Conservation (phyloP, 2,797 vertebrate species). For the Falco biarmicus region DNA sequence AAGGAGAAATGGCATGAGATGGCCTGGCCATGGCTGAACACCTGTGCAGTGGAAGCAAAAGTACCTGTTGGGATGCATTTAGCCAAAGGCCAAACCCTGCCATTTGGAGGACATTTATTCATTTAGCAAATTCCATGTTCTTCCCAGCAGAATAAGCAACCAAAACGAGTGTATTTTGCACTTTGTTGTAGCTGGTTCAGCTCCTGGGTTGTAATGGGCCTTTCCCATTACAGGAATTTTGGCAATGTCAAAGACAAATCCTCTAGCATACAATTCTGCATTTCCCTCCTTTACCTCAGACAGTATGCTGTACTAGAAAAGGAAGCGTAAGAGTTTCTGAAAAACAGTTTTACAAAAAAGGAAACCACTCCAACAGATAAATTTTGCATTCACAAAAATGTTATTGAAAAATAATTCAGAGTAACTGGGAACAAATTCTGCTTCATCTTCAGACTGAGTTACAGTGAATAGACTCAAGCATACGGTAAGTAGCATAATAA, state of each 20-base stretch:
- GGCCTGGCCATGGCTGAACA: background rate
- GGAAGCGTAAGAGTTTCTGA: background rate
- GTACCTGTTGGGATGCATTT: background rate
- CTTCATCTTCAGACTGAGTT: background rate
- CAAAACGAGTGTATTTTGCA: background rate
- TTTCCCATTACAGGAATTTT: background rate
- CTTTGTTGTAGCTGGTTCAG: background rate
- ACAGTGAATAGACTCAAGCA: background rate
- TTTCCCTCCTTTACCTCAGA: background rate
- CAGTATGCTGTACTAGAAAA: background rate
- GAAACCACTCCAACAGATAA: background rate
- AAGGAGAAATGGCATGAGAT: background rate
- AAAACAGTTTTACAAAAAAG: background rate
- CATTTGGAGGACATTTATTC: background rate
- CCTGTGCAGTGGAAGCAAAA: background rate
- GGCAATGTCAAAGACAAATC: background rate
- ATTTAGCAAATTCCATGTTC: background rate
- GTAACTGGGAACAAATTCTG: constrained; percentile 9
- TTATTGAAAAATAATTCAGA: background rate
- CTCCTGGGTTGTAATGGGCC: background rate
- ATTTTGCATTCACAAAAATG: background rate
- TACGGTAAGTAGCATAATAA: background rate
- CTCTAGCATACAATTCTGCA: background rate
- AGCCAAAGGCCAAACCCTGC: background rate
- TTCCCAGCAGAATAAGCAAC: background rate